Evolutionary conservation across 92 coral and sea anemone species (phyloP).

Genomic region (Muricea muricata): DNA sequence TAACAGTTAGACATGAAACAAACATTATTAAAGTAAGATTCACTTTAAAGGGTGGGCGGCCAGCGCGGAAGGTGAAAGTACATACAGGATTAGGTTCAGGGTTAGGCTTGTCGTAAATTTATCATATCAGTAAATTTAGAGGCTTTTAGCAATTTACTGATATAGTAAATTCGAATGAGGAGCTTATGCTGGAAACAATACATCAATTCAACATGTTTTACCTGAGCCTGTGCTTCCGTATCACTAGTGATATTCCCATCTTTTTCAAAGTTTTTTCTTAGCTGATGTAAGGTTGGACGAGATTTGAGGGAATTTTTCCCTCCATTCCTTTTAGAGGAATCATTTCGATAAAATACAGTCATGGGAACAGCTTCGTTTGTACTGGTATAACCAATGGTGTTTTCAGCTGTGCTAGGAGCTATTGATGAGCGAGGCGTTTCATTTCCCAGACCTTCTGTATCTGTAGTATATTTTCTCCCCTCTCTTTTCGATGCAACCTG

Average conservation of each 20-base stretch:
- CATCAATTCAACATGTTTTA: too few species aligned
- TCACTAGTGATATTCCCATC: background rate
- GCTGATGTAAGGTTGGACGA: conserved; percentile 86
- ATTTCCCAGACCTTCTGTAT: background rate
- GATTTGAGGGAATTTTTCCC: conserved; percentile 65
- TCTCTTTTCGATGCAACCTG: background rate
- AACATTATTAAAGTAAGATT: too few species aligned
- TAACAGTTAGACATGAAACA: too few species aligned
- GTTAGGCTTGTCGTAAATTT: too few species aligned
- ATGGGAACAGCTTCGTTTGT: conserved; percentile 95
- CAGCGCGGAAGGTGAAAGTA: too few species aligned
- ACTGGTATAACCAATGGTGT: conserved; percentile 84
- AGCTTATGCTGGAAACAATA: too few species aligned
- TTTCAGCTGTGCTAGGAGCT: conserved; percentile 57
- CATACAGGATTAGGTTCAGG: too few species aligned
- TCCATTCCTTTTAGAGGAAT: conserved; percentile 57
- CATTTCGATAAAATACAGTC: conserved; percentile 95
- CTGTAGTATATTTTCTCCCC: background rate
- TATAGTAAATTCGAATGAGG: too few species aligned
- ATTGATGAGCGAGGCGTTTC: too few species aligned
- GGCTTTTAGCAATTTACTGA: too few species aligned
- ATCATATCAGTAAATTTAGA: too few species aligned
- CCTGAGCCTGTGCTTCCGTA: conserved; percentile 62
- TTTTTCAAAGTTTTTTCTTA: conserved; percentile 93
- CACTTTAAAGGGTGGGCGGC: too few species aligned